Evolutionary conservation across 1,140 invertebrate genomes (phyloP).

Genomic region (Drosophila sproati): DNA sequence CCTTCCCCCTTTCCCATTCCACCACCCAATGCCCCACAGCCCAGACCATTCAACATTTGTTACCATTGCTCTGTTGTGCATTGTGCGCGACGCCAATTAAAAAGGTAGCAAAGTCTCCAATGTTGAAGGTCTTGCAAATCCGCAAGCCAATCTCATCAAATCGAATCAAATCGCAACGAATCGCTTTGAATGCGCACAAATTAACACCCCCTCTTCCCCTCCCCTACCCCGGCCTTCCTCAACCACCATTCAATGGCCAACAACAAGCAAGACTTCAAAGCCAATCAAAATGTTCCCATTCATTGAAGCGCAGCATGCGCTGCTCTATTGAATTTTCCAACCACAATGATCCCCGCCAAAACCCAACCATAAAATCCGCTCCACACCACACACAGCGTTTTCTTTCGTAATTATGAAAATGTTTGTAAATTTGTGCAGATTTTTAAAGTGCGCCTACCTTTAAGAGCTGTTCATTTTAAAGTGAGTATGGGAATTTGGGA

Average conservation of each 20-base stretch:
- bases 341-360: not conserved
- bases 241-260: not conserved
- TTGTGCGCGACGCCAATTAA: slow-evolving; percentile 43
- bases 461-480: not conserved
- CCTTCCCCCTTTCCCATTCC: too few species aligned
- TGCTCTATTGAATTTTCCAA: slow-evolving; percentile 49
- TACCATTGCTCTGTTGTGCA: not conserved
- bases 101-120: slow-evolving; percentile 35
- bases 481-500: not conserved
- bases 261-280: slow-evolving; percentile 49
- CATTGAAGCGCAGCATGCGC: slow-evolving; percentile 51
- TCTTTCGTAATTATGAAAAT: slow-evolving; percentile 52
- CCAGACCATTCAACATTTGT: not conserved
- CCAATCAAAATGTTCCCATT: slow-evolving; percentile 57
- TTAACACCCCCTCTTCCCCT: not conserved
- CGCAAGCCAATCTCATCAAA: slow-evolving; percentile 47
- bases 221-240: not conserved
- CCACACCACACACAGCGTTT: not conserved
- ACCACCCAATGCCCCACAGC: not conserved
- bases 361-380: not conserved
- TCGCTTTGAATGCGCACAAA: slow-evolving; percentile 27
- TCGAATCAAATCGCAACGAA: slow-evolving; percentile 46
- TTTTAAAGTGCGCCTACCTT: slow-evolving; percentile 41
- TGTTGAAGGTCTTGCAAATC: slow-evolving; percentile 36
- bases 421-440: slow-evolving; percentile 38